These are phyloP conservation scores for Saccopteryx leptura DNA, from an alignment of 2,113 vertebrate species.

Conservation along the genomic window DNA sequence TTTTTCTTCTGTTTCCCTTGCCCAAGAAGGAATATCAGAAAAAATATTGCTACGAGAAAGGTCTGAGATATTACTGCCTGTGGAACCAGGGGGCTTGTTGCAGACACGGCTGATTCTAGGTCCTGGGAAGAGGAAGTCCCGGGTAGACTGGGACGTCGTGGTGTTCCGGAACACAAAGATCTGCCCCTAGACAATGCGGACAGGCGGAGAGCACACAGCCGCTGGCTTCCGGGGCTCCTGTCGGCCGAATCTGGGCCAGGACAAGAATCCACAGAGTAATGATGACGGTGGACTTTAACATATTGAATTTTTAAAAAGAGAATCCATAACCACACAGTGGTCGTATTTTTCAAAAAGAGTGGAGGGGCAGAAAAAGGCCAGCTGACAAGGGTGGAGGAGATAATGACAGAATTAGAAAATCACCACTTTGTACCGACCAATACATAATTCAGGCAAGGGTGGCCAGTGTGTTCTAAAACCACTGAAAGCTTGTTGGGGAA, in stretches of 20 bases:
- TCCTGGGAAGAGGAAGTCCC: neutral
- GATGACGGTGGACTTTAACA: neutral
- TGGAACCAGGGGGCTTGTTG: neutral
- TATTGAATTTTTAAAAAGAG: neutral
- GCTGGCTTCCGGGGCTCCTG: neutral
- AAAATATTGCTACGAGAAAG: too few relatives aligned
- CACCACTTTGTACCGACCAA: neutral
- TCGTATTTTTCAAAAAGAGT: neutral
- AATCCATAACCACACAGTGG: neutral
- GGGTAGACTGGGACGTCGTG: neutral
- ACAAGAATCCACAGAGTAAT: neutral
- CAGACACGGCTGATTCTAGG: neutral
- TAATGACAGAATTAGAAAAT: neutral
- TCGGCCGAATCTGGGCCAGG: neutral
- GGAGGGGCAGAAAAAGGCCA: neutral
- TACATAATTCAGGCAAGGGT: neutral
- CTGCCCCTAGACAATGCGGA: neutral
- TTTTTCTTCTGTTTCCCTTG: too few relatives aligned
- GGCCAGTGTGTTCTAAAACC: neutral
- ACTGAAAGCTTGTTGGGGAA: neutral
- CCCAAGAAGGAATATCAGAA: too few relatives aligned
- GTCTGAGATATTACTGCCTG: too few relatives aligned
- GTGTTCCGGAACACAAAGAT: neutral
- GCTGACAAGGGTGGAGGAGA: neutral
- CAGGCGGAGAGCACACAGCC: too few relatives aligned